Percentiles rank a stretch among this genome's conserved stretches.
phyloP scores from a whole-genome alignment of 1,140 invertebrate genomes.

The Bactericera cockerelli region DNA sequence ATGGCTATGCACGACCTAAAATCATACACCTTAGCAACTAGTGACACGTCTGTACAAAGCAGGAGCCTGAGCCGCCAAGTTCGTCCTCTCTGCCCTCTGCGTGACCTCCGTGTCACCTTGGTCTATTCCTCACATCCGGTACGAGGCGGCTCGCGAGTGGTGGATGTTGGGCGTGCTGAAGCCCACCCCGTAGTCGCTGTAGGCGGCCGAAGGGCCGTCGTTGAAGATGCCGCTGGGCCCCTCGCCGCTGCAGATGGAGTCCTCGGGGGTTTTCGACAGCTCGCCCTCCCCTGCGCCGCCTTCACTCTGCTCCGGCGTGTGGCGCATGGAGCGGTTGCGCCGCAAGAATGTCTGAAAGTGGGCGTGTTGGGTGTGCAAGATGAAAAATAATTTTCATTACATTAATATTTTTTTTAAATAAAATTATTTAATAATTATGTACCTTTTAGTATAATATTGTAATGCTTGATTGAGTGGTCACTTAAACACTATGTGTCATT shows the following conservation, averaged over 20 bases:
- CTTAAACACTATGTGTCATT: too few relatives aligned
- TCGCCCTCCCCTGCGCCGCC: slow-evolving; percentile 46
- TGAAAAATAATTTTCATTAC: slow-evolving; percentile 14
- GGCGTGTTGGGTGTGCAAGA: slow-evolving; percentile 30
- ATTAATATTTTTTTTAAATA: slow-evolving; percentile 6
- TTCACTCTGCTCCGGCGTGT: slow-evolving; percentile 24
- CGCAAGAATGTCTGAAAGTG: slow-evolving; percentile 25
- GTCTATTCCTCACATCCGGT: slow-evolving; percentile 11
- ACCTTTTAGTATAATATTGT: too few relatives aligned
- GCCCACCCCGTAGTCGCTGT: slow-evolving; percentile 24
- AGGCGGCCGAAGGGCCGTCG: slow-evolving; percentile 30
- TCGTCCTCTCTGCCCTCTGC: too few relatives aligned
- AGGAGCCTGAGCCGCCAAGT: too few relatives aligned
- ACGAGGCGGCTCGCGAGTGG: slow-evolving; percentile 12
- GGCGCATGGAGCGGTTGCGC: slow-evolving; percentile 28
- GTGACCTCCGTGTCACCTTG: too few relatives aligned
- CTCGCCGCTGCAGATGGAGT: slow-evolving; percentile 58
- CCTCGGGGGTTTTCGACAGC: slow-evolving; percentile 41
- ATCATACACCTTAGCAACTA: too few relatives aligned
- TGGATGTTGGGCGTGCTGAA: slow-evolving; percentile 20
- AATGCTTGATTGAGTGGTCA: too few relatives aligned
- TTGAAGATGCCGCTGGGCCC: slow-evolving; percentile 41
- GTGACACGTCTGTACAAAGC: too few relatives aligned
- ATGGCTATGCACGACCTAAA: too few relatives aligned
- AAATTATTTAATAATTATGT: too few relatives aligned